A percentile compares a stretch with the other conserved stretches of the same genome.
phyloP scores from a whole-genome alignment of 2,888 invertebrate species.

The Stratiomys singularior region DNA sequence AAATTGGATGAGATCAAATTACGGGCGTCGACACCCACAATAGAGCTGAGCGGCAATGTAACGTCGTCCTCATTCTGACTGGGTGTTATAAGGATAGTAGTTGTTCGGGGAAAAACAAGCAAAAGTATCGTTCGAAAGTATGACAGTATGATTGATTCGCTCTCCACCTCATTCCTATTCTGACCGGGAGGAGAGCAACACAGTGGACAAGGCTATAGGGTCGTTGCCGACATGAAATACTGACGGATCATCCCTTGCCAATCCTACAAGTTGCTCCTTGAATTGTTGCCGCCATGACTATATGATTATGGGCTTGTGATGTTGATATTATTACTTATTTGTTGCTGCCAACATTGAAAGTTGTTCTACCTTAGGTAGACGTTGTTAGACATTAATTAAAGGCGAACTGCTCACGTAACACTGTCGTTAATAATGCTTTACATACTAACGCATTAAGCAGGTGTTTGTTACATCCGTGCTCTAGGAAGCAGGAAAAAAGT shows the following conservation, averaged over 20 bases:
- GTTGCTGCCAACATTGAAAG: too few species aligned
- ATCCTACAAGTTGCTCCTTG: background rate
- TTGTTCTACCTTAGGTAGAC: background rate
- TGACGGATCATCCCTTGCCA: conserved; percentile 28
- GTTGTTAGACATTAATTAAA: conserved; percentile 32
- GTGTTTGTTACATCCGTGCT: conserved; percentile 7
- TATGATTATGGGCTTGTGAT: background rate
- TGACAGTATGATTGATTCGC: conserved; percentile 45
- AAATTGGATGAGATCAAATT: conserved; percentile 47
- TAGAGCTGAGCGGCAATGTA: background rate
- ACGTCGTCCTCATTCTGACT: background rate
- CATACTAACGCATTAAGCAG: conserved; percentile 16
- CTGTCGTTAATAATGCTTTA: conserved; percentile 35
- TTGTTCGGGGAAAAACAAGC: conserved; percentile 14
- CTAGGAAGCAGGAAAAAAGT: background rate
- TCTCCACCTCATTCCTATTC: background rate
- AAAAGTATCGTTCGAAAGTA: conserved; percentile 34
- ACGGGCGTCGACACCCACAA: conserved; percentile 12
- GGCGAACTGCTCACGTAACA: conserved; percentile 30
- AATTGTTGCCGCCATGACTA: background rate
- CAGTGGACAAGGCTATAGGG: background rate
- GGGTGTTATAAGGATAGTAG: background rate
- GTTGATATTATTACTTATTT: background rate
- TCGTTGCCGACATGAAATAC: background rate
- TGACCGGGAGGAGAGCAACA: background rate